Evolutionary conservation across 2,797 vertebrate genomes (phyloP).

Genomic region (Okamejei kenojei): DNA sequence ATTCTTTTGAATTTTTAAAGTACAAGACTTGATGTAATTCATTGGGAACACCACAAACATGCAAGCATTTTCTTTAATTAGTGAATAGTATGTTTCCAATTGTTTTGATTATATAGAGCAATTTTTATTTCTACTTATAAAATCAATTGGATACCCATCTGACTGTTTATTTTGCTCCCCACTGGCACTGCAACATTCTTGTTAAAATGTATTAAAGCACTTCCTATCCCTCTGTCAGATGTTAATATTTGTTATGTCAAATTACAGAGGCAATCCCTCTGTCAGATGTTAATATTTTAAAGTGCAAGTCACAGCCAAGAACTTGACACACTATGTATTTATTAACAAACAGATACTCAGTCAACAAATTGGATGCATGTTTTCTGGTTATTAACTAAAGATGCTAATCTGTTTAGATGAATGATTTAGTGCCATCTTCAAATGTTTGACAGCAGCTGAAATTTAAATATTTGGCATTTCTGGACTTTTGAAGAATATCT

Average conservation of each 20-base stretch:
- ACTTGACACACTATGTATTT: neutral
- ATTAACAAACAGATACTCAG: neutral
- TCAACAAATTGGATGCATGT: neutral
- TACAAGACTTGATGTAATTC: neutral
- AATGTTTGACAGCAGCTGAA: neutral
- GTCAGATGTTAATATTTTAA: neutral
- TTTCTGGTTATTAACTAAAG: neutral
- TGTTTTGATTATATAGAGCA: neutral
- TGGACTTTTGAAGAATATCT: neutral
- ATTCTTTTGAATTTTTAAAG: neutral
- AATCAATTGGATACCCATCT: neutral
- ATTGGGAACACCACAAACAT: neutral
- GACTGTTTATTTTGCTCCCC: neutral
- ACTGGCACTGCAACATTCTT: neutral
- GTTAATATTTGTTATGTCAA: neutral
- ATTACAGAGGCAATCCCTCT: neutral
- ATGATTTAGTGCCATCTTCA: neutral
- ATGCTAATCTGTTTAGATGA: neutral
- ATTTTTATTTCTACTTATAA: neutral
- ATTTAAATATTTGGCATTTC: neutral
- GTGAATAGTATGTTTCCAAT: neutral
- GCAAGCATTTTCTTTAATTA: neutral
- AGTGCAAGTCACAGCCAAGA: neutral
- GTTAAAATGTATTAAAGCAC: neutral
- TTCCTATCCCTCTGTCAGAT: neutral